Evolutionary conservation across 2,113 vertebrate species (phyloP), one percentile per base, ranked within the genome.

Genomic region (Empidonax traillii): DNA sequence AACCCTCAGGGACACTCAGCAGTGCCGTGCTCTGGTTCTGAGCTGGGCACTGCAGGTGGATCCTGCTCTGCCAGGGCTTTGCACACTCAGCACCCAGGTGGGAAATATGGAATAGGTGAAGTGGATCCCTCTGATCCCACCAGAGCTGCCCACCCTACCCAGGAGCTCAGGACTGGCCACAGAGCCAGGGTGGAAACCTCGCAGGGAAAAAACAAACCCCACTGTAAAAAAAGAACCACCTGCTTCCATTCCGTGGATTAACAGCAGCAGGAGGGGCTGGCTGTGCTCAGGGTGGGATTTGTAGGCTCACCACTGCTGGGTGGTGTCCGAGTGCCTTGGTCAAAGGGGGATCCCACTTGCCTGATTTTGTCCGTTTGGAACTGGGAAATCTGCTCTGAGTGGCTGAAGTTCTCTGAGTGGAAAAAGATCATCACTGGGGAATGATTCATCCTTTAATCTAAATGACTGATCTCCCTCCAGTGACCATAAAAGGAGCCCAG

Each of bases 401-500:
- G 90, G 21, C 81, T 67, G 74, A 59, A 58, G 62, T 79, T 71
- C 85, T 66, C 33, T 18, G 31, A 94, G 83, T 89, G 96, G 95
- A 97, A 95, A 96, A 97, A 87, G 84, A 74, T 92, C 30, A 46
- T 93, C 86, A 71, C 86, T 8, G 39, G 44, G 51, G 85, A 81
- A 72, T 97, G 95, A 94, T 90, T 95, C 96, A 97, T 72, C 89
- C 63, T 69, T 66, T 81, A 51, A 95, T 93, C 94, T 67, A 14
- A 43, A 15, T n/a, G 65, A 59, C 93, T 93, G 89, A 89, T 95
- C 89, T 84, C 89, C 55, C 83, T 84, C 86, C 80, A 51, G 14
- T 94, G 94, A 74, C 96, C 93, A 95, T 96, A 97, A 97, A 96
- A 96, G 93, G 96, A 95, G 78, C 56, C 93, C 65, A 84, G 79